phyloP scores from a whole-genome alignment of 2,888 invertebrate species.

The Portevinia maculata region DNA sequence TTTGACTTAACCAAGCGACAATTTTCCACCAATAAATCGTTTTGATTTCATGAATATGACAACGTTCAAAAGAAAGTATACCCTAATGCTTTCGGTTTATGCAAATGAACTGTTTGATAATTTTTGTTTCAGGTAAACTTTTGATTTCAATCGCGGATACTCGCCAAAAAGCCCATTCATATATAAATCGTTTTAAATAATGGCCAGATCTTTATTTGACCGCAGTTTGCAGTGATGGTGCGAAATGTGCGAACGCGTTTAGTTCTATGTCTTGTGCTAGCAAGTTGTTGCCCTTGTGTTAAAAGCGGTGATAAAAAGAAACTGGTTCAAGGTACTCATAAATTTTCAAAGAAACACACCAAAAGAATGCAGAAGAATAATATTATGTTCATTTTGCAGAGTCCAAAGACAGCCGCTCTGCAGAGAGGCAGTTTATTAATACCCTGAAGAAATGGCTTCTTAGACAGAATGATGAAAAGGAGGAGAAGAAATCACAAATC shows the following conservation, averaged over 20 bases:
- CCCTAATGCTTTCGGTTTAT: neutral
- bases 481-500: conserved; percentile 1
- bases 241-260: conserved; percentile 19
- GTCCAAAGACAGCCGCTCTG: neutral
- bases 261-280: conserved; percentile 5
- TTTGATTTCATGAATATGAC: too few relatives aligned
- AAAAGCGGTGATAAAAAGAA: neutral
- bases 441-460: conserved; percentile 25
- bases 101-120: conserved; percentile 1
- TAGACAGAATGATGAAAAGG: neutral
- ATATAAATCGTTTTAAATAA: conserved; percentile 37
- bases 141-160: neutral
- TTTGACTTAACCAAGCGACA: too few relatives aligned
- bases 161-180: neutral
- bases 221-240: neutral
- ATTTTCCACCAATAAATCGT: too few relatives aligned
- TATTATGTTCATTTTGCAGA: neutral
- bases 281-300: neutral
- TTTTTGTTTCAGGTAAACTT: conserved; percentile 1
- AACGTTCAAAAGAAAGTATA: conserved; percentile 16
- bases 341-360: neutral
- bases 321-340: conserved; percentile 8
- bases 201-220: conserved; percentile 11
- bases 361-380: neutral
- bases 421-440: conserved; percentile 24